A percentile compares a stretch with the other conserved stretches of the same genome.
Conservation (phyloP, 1,140 invertebrate species). For the Steinernema khuongi region DNA sequence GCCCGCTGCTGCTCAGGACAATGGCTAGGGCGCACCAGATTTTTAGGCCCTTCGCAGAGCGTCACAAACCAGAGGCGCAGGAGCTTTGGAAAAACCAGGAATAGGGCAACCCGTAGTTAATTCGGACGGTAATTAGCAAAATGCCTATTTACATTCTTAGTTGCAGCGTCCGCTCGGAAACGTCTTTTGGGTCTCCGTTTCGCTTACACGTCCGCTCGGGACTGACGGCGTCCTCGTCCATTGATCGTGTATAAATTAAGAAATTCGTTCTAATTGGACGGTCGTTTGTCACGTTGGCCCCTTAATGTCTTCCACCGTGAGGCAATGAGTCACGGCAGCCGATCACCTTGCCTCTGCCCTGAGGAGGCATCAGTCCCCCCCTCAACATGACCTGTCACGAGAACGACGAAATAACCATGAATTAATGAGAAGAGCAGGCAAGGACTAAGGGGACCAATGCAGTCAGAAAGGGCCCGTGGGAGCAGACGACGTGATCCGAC, state of each 20-base stretch:
- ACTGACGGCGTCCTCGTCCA: background rate
- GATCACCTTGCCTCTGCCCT: background rate
- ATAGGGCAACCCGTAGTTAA: background rate
- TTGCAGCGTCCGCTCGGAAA: background rate
- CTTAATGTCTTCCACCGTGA: background rate
- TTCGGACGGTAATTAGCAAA: background rate
- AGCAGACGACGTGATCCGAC: too few species aligned
- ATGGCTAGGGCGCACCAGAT: too few species aligned
- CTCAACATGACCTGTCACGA: too few species aligned
- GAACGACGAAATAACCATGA: too few species aligned
- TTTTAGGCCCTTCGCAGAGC: too few species aligned
- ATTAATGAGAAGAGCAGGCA: too few species aligned
- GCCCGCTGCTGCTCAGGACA: background rate
- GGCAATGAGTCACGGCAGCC: background rate
- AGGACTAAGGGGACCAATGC: too few species aligned
- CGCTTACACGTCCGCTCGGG: background rate
- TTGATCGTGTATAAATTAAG: conserved; percentile 13
- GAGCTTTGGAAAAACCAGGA: background rate
- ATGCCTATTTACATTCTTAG: background rate
- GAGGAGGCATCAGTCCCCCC: too few species aligned
- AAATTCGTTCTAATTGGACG: conserved; percentile 6
- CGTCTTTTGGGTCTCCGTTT: background rate
- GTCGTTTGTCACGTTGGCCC: background rate
- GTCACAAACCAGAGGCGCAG: background rate
- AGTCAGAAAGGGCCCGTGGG: too few species aligned